phyloP scores from a whole-genome alignment of 2,888 invertebrate genomes.

The Tineola bisselliella region DNA sequence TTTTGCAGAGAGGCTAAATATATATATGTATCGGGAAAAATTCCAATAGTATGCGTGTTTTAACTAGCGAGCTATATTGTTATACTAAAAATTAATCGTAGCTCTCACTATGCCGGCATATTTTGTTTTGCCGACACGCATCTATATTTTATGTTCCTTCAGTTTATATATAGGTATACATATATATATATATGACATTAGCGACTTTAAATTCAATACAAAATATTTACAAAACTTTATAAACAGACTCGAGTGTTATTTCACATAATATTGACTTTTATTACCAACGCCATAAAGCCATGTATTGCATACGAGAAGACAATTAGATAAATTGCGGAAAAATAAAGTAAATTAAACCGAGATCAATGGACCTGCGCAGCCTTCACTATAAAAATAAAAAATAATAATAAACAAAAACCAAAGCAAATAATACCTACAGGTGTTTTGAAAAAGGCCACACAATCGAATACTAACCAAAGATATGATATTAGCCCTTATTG shows the following conservation, averaged over 20 bases:
- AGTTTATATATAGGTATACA: too few species aligned
- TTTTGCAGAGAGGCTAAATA: too few species aligned
- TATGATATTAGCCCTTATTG: neutral
- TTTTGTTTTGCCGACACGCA: too few species aligned
- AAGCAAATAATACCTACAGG: slow-evolving; percentile 8
- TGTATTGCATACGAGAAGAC: neutral
- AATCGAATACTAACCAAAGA: neutral
- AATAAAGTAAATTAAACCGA: neutral
- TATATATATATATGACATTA: too few species aligned
- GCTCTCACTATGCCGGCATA: too few species aligned
- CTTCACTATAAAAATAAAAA: neutral
- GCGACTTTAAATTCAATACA: neutral
- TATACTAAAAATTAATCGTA: too few species aligned
- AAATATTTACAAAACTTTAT: neutral
- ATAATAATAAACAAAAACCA: neutral
- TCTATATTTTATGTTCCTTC: too few species aligned
- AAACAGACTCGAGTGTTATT: neutral
- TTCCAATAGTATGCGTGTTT: too few species aligned
- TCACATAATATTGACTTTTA: neutral
- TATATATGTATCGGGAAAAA: too few species aligned
- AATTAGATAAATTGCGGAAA: neutral
- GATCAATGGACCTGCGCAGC: neutral
- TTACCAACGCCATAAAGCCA: neutral
- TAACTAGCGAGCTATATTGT: too few species aligned
- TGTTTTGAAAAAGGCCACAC: neutral